Evolutionary conservation across 1,140 invertebrate genomes (phyloP), one percentile per base, ranked within the genome.

Genomic region (Laodelphax striatellus): DNA sequence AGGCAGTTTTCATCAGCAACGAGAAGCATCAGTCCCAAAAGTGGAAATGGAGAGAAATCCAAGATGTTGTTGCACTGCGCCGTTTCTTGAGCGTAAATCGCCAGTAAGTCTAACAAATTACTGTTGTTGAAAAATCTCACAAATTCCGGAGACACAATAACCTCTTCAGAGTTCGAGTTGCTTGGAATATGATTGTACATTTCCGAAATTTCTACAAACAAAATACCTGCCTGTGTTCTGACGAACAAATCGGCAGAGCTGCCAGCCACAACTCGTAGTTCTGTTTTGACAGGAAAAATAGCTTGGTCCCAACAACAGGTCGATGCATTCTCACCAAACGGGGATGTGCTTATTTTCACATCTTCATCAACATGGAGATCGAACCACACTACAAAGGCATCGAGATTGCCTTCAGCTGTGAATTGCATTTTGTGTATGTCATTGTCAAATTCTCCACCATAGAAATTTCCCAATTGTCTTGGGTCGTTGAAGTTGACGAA

Each of bases 251-350:
- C 14, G 62, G 70, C 63, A 28, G 54, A 61, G 56, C 62, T 16
- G 1, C 60, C 53, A 44, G 58, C 60, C 66, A 69, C 65, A 57
- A 50, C 46, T 10, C 6, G 16, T 6, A 50, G 16, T 50, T 50
- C 46, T 1, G 69, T 65, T 53, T 69, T 65, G 10, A 76, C 62
- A 31, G 77, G 79, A 68, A 85, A 88, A 21, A 90, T 72, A 21
- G 84, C 85, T 69, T 87, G 82, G 69, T 90, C 86, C 88, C 88
- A 90, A 67, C 86, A 87, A 62, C 77, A 79, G 9, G 57, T 57
- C 57, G 21, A 16, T 8, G 28, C 10, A 50, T 50, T 50, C 21
- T 50, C 21, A 19, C 44, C 41, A 14, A 55, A 44, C 1, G 75
- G 74, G 5, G 75, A 72, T 13, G 79, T 78, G 62, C 73, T 79